Evolutionary conservation across 1,140 invertebrate species (phyloP), one percentile per base, ranked within the genome.

Genomic region (Ylistrum balloti): DNA sequence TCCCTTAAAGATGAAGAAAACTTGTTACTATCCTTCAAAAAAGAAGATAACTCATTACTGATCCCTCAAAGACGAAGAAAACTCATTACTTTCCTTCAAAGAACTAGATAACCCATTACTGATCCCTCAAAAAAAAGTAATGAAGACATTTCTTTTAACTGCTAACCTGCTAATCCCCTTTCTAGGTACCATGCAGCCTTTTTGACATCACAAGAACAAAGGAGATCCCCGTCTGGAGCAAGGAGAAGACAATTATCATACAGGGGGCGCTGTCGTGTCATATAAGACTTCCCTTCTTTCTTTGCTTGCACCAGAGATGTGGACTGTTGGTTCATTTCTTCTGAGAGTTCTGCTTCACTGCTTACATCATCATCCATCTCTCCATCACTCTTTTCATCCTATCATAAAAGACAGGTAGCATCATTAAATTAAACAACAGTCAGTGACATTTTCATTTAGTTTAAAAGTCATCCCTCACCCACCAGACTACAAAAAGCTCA

Each of bases 241-340:
- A 97, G 96, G 48, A 98, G 96, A 88, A 97, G 97, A 94, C 98
- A 98, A 96, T 98, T 98, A 94, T 98, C 97, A 96, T 98, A 98
- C 74, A 98, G 96, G 0, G 97, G 97, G 92, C 93, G 91, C 87
- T 95, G 89, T 33, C 96, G 91, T 11, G 89, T 87, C 0, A 91
- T 91, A 91, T 96, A 96, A 1, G 93, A 87, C 20, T 86, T 35
- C 56, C 89, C 86, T 33, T 35, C 15, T 33, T 56, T 33, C 35
- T 89, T 38, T 38, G 11, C 0, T 20, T 45, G 28, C 15, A 15
- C 20, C 41, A 17, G 15, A 85, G 28, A n/a, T n/a, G 56, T 74
- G 13, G 56, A 7, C 56, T 74, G 56, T 74, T 28, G 56, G n/a
- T 74, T 11, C 28, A n/a, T n/a, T 74, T 74, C 35, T 13, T 38